Conservation (phyloP, 2,113 vertebrate species). For the Callithrix jacchus region DNA sequence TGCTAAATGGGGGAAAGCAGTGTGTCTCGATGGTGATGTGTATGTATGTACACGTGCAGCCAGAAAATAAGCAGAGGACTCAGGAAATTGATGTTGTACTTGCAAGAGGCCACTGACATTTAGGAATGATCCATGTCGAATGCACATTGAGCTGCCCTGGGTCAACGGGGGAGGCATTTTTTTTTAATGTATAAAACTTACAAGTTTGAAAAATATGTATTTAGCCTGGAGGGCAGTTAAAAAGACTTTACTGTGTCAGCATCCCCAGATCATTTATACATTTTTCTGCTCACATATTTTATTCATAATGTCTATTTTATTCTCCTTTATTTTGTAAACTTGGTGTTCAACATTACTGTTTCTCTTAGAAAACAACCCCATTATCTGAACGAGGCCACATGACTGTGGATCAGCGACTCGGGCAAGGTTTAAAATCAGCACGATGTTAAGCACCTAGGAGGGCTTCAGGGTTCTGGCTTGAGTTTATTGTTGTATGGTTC, state of each 20-base stretch:
- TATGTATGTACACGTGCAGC: background rate
- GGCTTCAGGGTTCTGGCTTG: background rate
- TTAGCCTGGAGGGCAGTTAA: slow-evolving; percentile 80
- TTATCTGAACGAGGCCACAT: background rate
- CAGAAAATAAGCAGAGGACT: slow-evolving; percentile 44
- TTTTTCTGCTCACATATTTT: slow-evolving; percentile 79
- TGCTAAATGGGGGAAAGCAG: background rate
- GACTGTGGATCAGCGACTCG: background rate
- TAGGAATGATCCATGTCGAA: slow-evolving; percentile 78
- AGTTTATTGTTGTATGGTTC: accelerated
- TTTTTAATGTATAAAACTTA: slow-evolving; percentile 68
- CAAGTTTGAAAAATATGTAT: slow-evolving; percentile 79
- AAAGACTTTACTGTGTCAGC: slow-evolving; percentile 80
- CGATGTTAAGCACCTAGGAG: background rate
- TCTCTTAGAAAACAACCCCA: slow-evolving; percentile 30
- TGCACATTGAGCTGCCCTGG: slow-evolving; percentile 58
- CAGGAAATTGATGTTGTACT: slow-evolving; percentile 70
- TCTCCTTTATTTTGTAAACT: slow-evolving; percentile 71
- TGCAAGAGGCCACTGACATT: slow-evolving; percentile 73
- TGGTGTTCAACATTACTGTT: slow-evolving; percentile 45
- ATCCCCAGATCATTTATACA: slow-evolving; percentile 70
- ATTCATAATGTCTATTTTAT: slow-evolving; percentile 80
- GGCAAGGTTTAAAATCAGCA: background rate
- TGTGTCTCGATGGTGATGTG: background rate
- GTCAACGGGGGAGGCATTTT: slow-evolving; percentile 68